phyloP scores from a whole-genome alignment of 1,140 invertebrate species.

The Marisa cornuarietis region DNA sequence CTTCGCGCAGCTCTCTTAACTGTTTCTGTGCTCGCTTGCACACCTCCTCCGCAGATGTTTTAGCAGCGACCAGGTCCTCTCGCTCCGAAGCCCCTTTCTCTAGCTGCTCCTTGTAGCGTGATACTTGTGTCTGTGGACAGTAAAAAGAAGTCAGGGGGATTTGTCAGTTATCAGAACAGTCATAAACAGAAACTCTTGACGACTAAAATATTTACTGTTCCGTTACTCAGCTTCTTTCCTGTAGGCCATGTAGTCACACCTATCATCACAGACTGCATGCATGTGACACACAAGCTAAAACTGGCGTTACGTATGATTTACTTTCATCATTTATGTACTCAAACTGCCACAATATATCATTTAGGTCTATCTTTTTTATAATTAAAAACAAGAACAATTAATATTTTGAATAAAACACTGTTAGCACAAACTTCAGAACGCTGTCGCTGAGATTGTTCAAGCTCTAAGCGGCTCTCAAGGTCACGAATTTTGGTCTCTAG shows the following conservation, averaged over 20 bases:
- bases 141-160: too few relatives aligned
- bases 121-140: slow-evolving; percentile 74
- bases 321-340: too few relatives aligned
- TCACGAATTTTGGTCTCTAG: slow-evolving; percentile 86
- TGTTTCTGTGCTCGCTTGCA: slow-evolving; percentile 78
- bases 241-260: too few relatives aligned
- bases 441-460: slow-evolving; percentile 85
- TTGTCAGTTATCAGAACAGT: too few relatives aligned
- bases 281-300: too few relatives aligned
- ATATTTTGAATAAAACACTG: neutral
- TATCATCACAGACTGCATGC: too few relatives aligned
- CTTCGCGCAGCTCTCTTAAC: slow-evolving; percentile 78
- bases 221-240: too few relatives aligned
- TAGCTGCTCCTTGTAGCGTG: slow-evolving; percentile 82
- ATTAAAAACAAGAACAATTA: neutral
- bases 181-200: too few relatives aligned
- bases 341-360: neutral
- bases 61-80: slow-evolving; percentile 75
- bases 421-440: slow-evolving; percentile 76
- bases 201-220: too few relatives aligned
- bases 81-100: slow-evolving; percentile 83
- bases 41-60: slow-evolving; percentile 80
- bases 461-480: slow-evolving; percentile 86
- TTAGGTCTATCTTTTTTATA: neutral
- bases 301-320: too few relatives aligned